Percentiles rank a stretch among this genome's conserved stretches.
Conservation (phyloP, 2,113 vertebrate genomes). For the Pandion haliaetus region DNA sequence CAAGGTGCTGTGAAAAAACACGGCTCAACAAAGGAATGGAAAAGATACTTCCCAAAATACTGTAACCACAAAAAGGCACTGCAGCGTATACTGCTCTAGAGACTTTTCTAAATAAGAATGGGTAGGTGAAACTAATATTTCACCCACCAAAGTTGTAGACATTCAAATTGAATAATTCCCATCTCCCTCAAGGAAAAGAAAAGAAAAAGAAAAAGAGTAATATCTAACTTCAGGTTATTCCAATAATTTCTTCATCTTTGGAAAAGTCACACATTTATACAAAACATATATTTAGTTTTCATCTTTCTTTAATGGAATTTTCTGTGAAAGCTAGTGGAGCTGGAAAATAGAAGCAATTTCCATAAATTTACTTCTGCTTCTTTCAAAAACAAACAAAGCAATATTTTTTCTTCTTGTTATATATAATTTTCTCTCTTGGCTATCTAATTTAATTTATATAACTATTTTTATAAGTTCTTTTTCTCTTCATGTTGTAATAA, state of each 20-base stretch:
- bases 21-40: not conserved
- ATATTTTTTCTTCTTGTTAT: not conserved
- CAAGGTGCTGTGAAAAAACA: not conserved
- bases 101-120: not conserved
- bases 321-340: not conserved
- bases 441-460: conserved; percentile 19
- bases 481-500: not conserved
- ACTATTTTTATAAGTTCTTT: not conserved
- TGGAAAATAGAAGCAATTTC: conserved; percentile 30
- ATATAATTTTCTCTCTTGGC: not conserved
- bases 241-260: not conserved
- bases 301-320: conserved; percentile 23
- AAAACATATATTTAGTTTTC: not conserved
- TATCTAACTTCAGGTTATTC: not conserved
- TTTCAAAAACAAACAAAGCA: not conserved
- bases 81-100: not conserved
- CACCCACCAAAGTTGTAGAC: not conserved
- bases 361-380: conserved; percentile 6
- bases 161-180: not conserved
- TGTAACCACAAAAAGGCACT: not conserved
- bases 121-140: not conserved
- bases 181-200: not conserved
- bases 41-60: not conserved
- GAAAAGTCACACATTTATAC: not conserved
- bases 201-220: not conserved